Conservation (phyloP, 1,140 invertebrate genomes). For the Coenobita brevimanus region DNA sequence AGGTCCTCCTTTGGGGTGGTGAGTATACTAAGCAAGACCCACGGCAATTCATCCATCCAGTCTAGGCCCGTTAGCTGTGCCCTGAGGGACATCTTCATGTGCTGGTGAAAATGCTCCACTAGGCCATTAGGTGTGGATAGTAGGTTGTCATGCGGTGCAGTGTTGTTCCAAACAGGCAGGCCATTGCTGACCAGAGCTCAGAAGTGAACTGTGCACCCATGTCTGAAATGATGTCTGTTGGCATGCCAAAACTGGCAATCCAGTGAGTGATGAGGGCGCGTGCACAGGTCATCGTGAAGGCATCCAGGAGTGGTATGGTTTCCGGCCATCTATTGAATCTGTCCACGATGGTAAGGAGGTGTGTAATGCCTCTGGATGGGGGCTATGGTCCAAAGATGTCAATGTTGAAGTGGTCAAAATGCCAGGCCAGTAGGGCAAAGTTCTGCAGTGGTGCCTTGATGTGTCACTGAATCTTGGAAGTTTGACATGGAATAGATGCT, state of each 20-base stretch:
- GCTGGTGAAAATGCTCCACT: slow-evolving; percentile 72
- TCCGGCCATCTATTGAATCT: slow-evolving; percentile 74
- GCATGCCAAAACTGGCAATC: slow-evolving; percentile 72
- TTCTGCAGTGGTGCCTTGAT: slow-evolving; percentile 46
- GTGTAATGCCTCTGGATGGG: slow-evolving; percentile 70
- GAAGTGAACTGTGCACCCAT: slow-evolving; percentile 32
- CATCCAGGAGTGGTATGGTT: slow-evolving; percentile 73
- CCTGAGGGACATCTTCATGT: slow-evolving; percentile 71
- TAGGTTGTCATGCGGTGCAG: slow-evolving; percentile 72
- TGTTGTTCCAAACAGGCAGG: slow-evolving; percentile 3
- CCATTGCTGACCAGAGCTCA: not conserved
- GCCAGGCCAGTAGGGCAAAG: slow-evolving; percentile 13
- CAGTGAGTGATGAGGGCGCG: slow-evolving; percentile 71
- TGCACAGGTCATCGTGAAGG: slow-evolving; percentile 71
- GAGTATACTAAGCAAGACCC: slow-evolving; percentile 22
- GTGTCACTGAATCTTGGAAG: slow-evolving; percentile 6
- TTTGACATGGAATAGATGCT: no score
- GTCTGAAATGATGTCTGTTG: slow-evolving; percentile 69
- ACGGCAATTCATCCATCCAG: slow-evolving; percentile 18
- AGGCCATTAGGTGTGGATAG: slow-evolving; percentile 72
- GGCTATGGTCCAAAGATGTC: slow-evolving; percentile 76
- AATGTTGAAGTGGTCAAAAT: slow-evolving; percentile 75
- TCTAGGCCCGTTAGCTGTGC: slow-evolving; percentile 3
- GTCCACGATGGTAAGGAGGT: slow-evolving; percentile 74
- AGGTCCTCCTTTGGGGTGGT: no score